These are phyloP conservation scores for Glandiceps talaboti DNA, from an alignment of 53 echinoderm and acorn worm species.

Conservation along the genomic window DNA sequence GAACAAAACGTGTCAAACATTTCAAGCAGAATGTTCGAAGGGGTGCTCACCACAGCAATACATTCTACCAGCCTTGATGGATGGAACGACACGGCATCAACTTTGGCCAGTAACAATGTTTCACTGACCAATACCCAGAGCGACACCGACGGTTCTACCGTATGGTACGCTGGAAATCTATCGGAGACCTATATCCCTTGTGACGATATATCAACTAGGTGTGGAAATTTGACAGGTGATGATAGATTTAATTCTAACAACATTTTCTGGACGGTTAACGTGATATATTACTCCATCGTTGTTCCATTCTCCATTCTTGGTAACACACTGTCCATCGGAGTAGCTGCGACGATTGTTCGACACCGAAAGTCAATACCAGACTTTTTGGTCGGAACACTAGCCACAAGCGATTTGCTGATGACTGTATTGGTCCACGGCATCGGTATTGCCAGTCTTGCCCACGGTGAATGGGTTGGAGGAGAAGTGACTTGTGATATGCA, in stretches of 20 bases:
- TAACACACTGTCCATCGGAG: constrained; percentile 18
- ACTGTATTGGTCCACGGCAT: constrained; percentile 20
- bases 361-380: constrained; percentile 27
- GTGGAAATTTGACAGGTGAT: not conserved
- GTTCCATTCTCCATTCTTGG: constrained; percentile 31
- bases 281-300: constrained; percentile 22
- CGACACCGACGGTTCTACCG: no score
- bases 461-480: constrained; percentile 32
- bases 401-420: constrained; percentile 22
- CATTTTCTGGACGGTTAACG: constrained; percentile 8
- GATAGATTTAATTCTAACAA: not conserved
- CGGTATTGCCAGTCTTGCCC: constrained; percentile 17
- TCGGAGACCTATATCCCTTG: no score
- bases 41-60: no score
- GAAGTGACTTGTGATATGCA: constrained; percentile 33
- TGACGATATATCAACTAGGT: no score
- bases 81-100: no score
- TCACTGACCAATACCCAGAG: no score
- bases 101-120: no score
- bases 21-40: no score
- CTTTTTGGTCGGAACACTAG: constrained; percentile 28
- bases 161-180: no score
- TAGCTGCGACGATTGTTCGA: constrained; percentile 17
- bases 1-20: no score
- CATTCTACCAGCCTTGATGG: no score